Percentiles rank a stretch among this genome's conserved stretches.
These are phyloP conservation scores for Paralichthys olivaceus DNA, from an alignment of 2,113 vertebrate species.

Conservation along the genomic window DNA sequence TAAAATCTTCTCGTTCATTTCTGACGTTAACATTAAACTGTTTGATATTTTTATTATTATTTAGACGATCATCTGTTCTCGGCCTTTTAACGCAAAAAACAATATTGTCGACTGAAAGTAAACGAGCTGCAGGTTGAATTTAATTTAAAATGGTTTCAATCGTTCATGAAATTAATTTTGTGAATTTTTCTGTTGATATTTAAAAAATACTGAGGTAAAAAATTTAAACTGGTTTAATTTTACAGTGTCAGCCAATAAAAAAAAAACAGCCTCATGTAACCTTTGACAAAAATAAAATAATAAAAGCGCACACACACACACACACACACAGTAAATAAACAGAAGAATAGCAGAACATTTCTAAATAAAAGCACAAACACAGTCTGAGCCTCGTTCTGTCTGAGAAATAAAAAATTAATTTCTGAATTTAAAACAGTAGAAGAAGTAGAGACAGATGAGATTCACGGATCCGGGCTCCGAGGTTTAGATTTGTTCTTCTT, in stretches of 20 bases:
- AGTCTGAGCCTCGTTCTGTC: not conserved
- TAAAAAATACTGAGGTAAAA: not conserved
- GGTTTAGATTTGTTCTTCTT: not conserved
- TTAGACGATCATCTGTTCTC: not conserved
- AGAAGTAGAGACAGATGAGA: not conserved
- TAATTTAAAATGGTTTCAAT: not conserved
- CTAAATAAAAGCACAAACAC: conserved; percentile 29
- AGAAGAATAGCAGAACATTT: not conserved
- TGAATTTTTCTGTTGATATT: not conserved
- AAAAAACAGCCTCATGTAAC: not conserved
- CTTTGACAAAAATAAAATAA: conserved; percentile 1
- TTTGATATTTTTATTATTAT: not conserved
- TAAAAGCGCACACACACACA: not conserved
- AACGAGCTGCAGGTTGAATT: not conserved
- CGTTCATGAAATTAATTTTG: not conserved
- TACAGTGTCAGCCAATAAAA: conserved; percentile 9
- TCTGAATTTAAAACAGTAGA: not conserved
- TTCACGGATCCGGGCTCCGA: not conserved
- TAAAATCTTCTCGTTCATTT: not conserved
- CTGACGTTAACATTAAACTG: not conserved
- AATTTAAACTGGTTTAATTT: not conserved
- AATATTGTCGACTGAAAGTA: not conserved
- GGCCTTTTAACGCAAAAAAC: not conserved
- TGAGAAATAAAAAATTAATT: not conserved
- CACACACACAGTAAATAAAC: not conserved